phyloP scores from a whole-genome alignment of 2,113 vertebrate genomes.

The Coturnix japonica region DNA sequence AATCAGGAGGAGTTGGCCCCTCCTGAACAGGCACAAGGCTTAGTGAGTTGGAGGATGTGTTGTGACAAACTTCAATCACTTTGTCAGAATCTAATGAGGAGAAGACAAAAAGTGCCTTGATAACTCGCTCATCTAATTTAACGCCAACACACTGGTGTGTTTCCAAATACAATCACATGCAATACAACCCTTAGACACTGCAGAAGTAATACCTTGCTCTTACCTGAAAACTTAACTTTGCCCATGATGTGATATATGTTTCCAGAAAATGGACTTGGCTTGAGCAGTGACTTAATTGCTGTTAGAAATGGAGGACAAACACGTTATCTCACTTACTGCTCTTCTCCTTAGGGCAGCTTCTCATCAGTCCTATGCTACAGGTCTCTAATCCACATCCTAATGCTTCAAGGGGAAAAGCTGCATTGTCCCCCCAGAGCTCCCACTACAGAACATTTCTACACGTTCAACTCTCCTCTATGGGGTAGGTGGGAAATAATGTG shows the following conservation, averaged over 20 bases:
- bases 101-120: background rate
- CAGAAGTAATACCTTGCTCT: background rate
- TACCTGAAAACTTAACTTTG: conserved; percentile 93
- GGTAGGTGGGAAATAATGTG: background rate
- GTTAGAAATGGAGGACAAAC: conserved; percentile 54
- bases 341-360: background rate
- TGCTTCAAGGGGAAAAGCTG: background rate
- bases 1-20: conserved; percentile 66
- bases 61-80: conserved; percentile 87
- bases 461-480: background rate
- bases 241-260: conserved; percentile 94
- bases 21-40: conserved; percentile 79
- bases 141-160: background rate
- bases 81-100: conserved; percentile 83
- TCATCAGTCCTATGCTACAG: background rate
- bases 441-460: background rate
- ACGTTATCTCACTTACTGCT: background rate
- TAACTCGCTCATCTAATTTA: background rate
- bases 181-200: background rate
- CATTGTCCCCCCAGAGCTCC: background rate
- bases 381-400: conserved; percentile 11
- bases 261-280: conserved; percentile 87
- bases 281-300: conserved; percentile 89
- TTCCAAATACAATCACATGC: rapidly evolving
- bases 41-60: conserved; percentile 83